Conservation (phyloP, 2,113 vertebrate genomes). For the Lucifuga dentata region DNA sequence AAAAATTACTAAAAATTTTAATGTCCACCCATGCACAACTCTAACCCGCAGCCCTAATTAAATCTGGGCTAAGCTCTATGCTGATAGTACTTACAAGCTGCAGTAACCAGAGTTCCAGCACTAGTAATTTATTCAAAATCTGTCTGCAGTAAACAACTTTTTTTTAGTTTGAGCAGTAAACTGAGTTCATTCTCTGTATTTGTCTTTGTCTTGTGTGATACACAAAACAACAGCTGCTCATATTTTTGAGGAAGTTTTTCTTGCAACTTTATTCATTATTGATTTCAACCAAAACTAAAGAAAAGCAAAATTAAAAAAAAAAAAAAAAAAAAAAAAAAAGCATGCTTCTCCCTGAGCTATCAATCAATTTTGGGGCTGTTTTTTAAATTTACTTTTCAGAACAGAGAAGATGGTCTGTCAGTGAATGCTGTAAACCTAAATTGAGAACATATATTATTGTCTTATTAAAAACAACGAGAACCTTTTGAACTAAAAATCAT, state of each 20-base stretch:
- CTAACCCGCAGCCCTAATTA: too few species aligned
- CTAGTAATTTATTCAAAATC: constrained; percentile 23
- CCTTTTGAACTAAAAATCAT: too few species aligned
- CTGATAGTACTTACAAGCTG: too few species aligned
- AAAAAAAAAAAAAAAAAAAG: too few species aligned
- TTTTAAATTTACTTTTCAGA: too few species aligned
- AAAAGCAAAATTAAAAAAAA: not conserved
- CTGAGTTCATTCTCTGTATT: not conserved
- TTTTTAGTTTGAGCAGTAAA: constrained; percentile 4
- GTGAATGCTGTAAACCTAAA: too few species aligned
- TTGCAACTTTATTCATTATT: constrained; percentile 4
- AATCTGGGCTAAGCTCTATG: too few species aligned
- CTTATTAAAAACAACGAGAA: too few species aligned
- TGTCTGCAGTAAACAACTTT: constrained; percentile 11
- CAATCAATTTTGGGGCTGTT: too few species aligned
- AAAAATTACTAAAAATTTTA: not conserved
- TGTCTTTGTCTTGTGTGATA: constrained; percentile 25
- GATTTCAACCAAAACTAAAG: constrained; percentile 4
- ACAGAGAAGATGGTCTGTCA: too few species aligned
- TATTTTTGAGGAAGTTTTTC: not conserved
- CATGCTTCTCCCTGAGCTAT: too few species aligned
- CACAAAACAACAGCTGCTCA: not conserved
- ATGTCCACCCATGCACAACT: not conserved
- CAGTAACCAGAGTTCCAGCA: constrained; percentile 9
- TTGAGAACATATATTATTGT: too few species aligned